Evolutionary conservation across 2,888 invertebrate genomes (phyloP), one percentile per base, ranked within the genome.

Genomic region (Parasteatoda lunata): DNA sequence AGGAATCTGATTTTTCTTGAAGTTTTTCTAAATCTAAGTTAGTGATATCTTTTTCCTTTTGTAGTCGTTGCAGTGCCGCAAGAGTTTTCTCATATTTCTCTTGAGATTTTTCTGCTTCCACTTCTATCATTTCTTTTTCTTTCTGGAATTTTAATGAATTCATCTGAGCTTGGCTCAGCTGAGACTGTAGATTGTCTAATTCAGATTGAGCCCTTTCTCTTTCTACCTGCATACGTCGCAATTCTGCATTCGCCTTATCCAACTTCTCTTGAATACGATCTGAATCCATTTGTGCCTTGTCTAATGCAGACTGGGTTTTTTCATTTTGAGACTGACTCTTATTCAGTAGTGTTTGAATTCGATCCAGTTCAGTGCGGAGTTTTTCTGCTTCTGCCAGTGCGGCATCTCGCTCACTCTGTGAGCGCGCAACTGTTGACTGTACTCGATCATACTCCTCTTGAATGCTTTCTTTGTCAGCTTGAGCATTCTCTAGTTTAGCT

Each of bases 401-500:
- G 91, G 96, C 95, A 92, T 97, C 97, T 88, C 97, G 94, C 92
- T 97, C 97, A 64, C 96, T 95, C 91, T 97, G 97, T 89, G 97
- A 94, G 89, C 97, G 94, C 89, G 96, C 96, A 88, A 97, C 95
- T 78, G 96, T 94, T 65, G 95, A 94, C 92, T 97, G 97, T 65
- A 96, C 94, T 89, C 96, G 94, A 92, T 98, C 97, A 92, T 97
- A 95, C 92, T 97, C 97, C 91, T 97, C 97, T 89, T 97, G 96
- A 90, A 97, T 93, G 91, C 96, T 97, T 91, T 97, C 97, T 91
- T 97, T 97, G 93, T 98, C 97, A 88, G 96, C 96, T 93, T 97
- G 97, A 92, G 97, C 97, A 93, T 97, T 97, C 93, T 97, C 97
- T 91, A 97, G 93, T 91, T 97, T 96, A 71, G 97, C 97, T 92